Conservation (phyloP, 2,797 vertebrate genomes). For the Scolopax rusticola region DNA sequence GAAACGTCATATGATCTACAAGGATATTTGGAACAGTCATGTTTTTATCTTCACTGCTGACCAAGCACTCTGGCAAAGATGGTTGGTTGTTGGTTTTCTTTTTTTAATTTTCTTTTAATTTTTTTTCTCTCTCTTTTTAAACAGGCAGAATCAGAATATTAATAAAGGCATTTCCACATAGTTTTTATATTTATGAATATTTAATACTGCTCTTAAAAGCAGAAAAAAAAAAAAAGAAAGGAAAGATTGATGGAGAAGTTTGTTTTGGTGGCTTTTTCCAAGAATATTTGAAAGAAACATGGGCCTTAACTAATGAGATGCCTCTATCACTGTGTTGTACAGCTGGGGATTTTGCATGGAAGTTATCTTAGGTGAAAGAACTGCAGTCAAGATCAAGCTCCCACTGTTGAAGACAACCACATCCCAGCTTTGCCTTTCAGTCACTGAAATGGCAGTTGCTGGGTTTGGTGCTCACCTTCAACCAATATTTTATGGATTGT, state of each 20-base stretch:
- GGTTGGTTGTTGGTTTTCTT: not conserved
- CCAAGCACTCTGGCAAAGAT: not conserved
- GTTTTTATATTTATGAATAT: constrained; percentile 67
- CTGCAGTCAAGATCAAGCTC: not conserved
- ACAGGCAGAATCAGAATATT: not conserved
- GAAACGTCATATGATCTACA: not conserved
- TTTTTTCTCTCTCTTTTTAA: not conserved
- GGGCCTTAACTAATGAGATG: constrained; percentile 58
- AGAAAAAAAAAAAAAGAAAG: constrained; percentile 33
- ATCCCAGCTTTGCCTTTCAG: constrained; percentile 17
- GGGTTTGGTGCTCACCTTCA: constrained; percentile 71
- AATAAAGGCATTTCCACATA: constrained; percentile 21
- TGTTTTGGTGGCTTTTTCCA: constrained; percentile 1
- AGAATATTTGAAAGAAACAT: not conserved
- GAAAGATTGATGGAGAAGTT: not conserved
- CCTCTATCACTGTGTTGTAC: constrained; percentile 56
- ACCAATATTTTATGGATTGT: not conserved
- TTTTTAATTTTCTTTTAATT: not conserved
- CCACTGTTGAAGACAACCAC: constrained; percentile 37
- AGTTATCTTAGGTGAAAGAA: not conserved
- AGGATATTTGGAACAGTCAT: not conserved
- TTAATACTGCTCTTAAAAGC: constrained; percentile 68
- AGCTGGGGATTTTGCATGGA: constrained; percentile 25
- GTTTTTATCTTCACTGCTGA: constrained; percentile 29
- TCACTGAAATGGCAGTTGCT: constrained; percentile 1